Conservation (phyloP, 2,888 invertebrate genomes). For the Xestia rhomboidea region DNA sequence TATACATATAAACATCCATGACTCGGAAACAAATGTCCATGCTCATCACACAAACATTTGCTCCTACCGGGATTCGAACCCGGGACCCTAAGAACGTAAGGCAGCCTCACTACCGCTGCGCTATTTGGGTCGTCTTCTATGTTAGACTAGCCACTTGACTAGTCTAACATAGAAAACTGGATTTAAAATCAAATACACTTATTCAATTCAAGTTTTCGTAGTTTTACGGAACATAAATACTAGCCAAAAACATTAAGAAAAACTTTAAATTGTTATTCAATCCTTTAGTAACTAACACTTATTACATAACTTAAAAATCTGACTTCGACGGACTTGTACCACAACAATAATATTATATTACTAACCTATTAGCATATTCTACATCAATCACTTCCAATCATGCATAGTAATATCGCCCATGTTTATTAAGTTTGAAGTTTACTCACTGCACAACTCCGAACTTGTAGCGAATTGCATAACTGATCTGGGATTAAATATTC, state of each 20-base stretch:
- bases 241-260: neutral
- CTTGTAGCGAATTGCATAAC: slow-evolving; percentile 57
- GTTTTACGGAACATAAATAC: neutral
- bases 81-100: no score
- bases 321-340: neutral
- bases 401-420: slow-evolving; percentile 35
- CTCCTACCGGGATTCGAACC: no score
- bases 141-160: no score
- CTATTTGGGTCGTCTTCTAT: no score
- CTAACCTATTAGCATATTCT: slow-evolving; percentile 19
- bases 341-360: neutral
- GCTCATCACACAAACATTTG: no score
- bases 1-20: no score
- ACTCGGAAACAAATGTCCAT: no score
- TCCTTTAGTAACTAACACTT: neutral
- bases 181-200: neutral
- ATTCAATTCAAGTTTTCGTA: no score
- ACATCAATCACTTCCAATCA: slow-evolving; percentile 43
- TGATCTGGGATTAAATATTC: slow-evolving; percentile 58
- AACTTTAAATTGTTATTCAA: neutral
- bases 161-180: neutral
- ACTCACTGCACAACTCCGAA: slow-evolving; percentile 40
- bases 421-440: slow-evolving; percentile 58
- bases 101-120: no score
- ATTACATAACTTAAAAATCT: neutral